These are phyloP conservation scores for Xanthorhoe designata DNA, from an alignment of 2,888 invertebrate genomes.

Conservation along the genomic window DNA sequence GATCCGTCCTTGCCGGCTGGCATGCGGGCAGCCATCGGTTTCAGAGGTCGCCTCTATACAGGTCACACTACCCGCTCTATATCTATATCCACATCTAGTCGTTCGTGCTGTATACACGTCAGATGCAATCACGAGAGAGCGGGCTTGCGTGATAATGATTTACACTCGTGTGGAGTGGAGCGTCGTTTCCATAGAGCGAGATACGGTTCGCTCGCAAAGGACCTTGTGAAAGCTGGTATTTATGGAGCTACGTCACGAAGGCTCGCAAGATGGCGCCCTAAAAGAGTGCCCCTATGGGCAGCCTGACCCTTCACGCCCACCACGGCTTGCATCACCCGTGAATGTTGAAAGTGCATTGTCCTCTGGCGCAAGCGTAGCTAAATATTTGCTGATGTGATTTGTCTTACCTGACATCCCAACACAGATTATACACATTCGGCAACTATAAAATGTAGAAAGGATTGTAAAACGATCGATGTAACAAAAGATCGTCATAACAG, in stretches of 20 bases:
- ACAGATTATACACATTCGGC: conserved; percentile 16
- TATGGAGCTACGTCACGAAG: conserved; percentile 28
- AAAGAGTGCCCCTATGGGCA: conserved; percentile 27
- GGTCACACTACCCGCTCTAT: conserved; percentile 29
- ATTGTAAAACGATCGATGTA: not conserved
- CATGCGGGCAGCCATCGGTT: conserved; percentile 45
- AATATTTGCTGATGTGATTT: conserved; percentile 25
- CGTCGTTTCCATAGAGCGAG: conserved; percentile 27
- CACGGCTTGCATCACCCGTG: conserved; percentile 36
- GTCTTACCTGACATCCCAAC: conserved; percentile 20
- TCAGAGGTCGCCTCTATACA: conserved; percentile 39
- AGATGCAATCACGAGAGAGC: conserved; percentile 38
- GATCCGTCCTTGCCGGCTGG: conserved; percentile 34
- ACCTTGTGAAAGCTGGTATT: conserved; percentile 32
- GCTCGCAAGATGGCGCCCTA: conserved; percentile 32
- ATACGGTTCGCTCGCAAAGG: conserved; percentile 27
- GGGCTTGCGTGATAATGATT: conserved; percentile 38
- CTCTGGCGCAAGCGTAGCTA: conserved; percentile 35
- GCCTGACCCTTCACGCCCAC: conserved; percentile 43
- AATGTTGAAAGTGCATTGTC: conserved; percentile 46
- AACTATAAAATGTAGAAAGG: conserved; percentile 11
- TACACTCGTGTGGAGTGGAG: conserved; percentile 31
- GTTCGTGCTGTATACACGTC: conserved; percentile 34
- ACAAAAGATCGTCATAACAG: not conserved
- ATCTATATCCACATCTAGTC: conserved; percentile 27